Evolutionary conservation across 2,113 vertebrate genomes (phyloP), one percentile per base, ranked within the genome.

Genomic region (Morone saxatilis): DNA sequence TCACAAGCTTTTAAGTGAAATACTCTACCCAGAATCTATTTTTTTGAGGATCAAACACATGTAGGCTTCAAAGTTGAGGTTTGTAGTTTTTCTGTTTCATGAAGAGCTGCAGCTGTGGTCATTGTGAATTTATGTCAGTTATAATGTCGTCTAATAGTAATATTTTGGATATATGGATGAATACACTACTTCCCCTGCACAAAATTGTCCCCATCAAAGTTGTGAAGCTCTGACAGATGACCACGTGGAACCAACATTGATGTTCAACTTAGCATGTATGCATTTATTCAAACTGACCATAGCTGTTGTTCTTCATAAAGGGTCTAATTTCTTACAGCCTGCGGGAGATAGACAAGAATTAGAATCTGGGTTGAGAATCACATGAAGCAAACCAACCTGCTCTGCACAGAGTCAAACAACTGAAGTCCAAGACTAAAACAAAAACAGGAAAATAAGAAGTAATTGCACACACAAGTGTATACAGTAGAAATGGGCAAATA

Each of bases 391-490:
- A 40, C 73, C 73, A 79, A 53, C 62, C 9, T 75, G 74, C 67
- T 66, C 88, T 76, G 75, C 31, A 73, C 71, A 73, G 72, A 79
- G 16, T 73, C 68, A 75, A 74, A 85, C 22, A 84, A 70, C 63
- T 10, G 17, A 80, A 88, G 86, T 83, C 80, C 36, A 77, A 90
- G 74, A 91, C 41, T 54, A 73, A 83, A 87, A 81, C 31, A 14
- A 25, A 38, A 36, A 71, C 70, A 85, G 14, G 38, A 81, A 67
- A 88, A 67, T 72, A 80, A 71, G 69, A 69, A 87, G 61, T 79
- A 92, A 96, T 96, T 95, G 94, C 94, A 95, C 94, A 93, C 93
- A 92, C 84, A 47, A 78, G 88, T 87, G 90, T 94, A 94, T 95
- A 96, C 94, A 95, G 95, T 95, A 96, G 94, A 94, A 94, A 93